phyloP scores from a whole-genome alignment of 2,113 vertebrate species.

The Limnothrissa miodon region DNA sequence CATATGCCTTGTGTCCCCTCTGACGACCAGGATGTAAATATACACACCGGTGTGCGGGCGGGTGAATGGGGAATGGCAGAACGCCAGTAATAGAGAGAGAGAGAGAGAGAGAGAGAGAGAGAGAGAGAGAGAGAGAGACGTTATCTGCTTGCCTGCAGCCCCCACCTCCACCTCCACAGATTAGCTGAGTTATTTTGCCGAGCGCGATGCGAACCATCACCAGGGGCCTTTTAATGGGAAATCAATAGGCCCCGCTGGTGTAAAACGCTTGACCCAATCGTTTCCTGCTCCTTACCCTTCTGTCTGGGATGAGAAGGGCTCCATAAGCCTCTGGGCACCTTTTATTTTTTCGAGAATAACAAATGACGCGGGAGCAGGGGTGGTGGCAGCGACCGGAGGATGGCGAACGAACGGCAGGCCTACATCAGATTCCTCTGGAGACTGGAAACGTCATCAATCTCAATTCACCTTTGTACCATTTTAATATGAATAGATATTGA shows the following conservation, averaged over 20 bases:
- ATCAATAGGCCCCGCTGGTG: constrained; percentile 84
- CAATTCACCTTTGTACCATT: constrained; percentile 22
- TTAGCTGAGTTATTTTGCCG: constrained; percentile 79
- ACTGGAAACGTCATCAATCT: neutral
- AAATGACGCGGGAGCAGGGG: neutral
- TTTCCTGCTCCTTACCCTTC: constrained; percentile 46
- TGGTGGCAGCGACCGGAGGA: neutral
- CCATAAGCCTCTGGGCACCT: constrained; percentile 41
- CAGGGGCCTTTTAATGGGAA: constrained; percentile 81
- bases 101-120: too few relatives aligned
- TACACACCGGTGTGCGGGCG: constrained; percentile 60
- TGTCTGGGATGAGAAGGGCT: constrained; percentile 26
- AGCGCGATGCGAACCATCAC: constrained; percentile 59
- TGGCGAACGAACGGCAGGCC: neutral
- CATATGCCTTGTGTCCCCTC: constrained; percentile 77
- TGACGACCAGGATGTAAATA: constrained; percentile 78
- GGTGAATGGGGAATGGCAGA: constrained; percentile 82
- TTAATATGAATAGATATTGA: neutral
- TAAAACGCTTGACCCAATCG: constrained; percentile 76
- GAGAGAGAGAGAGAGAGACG: too few relatives aligned
- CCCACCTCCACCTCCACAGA: neutral
- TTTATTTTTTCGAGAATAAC: constrained; percentile 43
- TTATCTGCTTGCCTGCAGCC: neutral
- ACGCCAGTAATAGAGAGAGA: constrained; percentile 87
- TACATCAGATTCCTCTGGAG: neutral